These are phyloP conservation scores for Latrodectus geometricus DNA, from an alignment of 1,140 invertebrate species.

Conservation along the genomic window DNA sequence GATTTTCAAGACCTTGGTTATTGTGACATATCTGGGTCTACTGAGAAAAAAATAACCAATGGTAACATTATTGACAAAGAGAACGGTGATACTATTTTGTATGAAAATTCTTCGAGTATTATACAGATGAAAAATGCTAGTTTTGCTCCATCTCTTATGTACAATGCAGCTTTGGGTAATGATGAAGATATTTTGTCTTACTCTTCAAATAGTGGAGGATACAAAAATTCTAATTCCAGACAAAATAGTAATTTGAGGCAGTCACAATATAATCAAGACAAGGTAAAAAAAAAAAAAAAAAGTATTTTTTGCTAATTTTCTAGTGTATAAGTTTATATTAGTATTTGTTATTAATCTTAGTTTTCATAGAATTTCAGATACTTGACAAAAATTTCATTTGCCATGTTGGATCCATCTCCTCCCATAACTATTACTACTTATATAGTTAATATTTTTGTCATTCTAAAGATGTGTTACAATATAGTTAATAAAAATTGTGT, in stretches of 20 bases:
- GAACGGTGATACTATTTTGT: constrained; percentile 45
- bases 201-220: constrained; percentile 1
- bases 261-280: constrained; percentile 22
- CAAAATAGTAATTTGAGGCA: neutral
- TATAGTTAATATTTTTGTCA: too few relatives aligned
- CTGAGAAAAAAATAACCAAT: neutral
- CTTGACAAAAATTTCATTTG: too few relatives aligned
- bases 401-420: too few relatives aligned
- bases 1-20: constrained; percentile 23
- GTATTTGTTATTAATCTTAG: neutral
- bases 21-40: neutral
- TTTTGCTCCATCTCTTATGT: constrained; percentile 39
- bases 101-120: constrained; percentile 44
- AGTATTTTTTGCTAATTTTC: neutral
- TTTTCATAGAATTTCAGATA: too few relatives aligned
- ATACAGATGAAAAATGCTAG: constrained; percentile 54
- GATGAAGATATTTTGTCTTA: constrained; percentile 5
- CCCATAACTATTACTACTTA: too few relatives aligned
- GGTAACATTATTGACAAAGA: constrained; percentile 9
- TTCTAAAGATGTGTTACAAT: too few relatives aligned
- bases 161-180: constrained; percentile 9
- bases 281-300: constrained; percentile 31
- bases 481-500: too few relatives aligned
- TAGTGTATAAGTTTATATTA: neutral
- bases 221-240: constrained; percentile 11